These are phyloP conservation scores for Thomomys bottae DNA, from an alignment of 2,113 vertebrate species.

Conservation along the genomic window DNA sequence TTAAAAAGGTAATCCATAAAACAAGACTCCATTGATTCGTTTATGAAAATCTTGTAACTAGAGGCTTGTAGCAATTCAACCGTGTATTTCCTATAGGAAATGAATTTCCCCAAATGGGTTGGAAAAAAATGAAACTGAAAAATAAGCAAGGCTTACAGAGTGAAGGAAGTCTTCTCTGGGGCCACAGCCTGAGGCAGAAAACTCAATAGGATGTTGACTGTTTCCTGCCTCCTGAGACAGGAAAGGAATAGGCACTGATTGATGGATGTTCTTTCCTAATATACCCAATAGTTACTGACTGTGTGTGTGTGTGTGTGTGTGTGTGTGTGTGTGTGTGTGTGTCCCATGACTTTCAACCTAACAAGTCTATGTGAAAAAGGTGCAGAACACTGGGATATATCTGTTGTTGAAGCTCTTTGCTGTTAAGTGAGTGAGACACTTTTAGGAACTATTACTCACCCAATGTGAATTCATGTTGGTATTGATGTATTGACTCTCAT, in stretches of 20 bases:
- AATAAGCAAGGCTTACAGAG: background rate
- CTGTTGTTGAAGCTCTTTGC: background rate
- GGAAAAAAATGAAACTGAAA: background rate
- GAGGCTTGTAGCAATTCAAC: background rate
- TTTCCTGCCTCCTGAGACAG: background rate
- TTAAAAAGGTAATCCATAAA: background rate
- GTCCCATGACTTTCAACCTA: background rate
- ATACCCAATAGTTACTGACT: no score
- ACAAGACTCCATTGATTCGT: background rate
- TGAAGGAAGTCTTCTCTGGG: background rate
- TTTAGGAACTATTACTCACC: background rate
- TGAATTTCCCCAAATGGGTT: background rate
- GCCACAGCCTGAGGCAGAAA: background rate
- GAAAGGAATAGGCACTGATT: background rate
- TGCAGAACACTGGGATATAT: background rate
- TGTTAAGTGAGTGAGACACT: background rate
- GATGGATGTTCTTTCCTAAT: background rate
- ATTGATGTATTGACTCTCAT: background rate
- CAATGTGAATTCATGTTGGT: background rate
- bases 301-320: background rate
- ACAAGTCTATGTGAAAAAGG: background rate
- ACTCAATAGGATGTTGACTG: background rate
- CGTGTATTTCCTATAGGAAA: background rate
- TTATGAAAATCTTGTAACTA: background rate
- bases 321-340: background rate